phyloP scores from a whole-genome alignment of 1,140 invertebrate species.

The Arctopsyche grandis region DNA sequence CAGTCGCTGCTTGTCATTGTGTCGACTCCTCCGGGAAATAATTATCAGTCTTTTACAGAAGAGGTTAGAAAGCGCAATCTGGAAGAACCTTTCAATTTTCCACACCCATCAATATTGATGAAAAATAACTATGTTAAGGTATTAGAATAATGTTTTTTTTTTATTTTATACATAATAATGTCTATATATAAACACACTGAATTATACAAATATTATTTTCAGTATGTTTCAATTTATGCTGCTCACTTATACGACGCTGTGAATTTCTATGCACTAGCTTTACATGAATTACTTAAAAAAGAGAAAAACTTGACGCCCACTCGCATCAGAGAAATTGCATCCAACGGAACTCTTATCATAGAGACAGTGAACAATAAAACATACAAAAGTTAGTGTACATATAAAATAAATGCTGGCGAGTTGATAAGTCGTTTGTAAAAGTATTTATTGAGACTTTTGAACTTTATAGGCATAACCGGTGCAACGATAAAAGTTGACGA shows the following conservation, averaged over 20 bases:
- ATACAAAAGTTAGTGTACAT: constrained; percentile 77
- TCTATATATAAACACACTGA: neutral
- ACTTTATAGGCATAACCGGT: constrained; percentile 85
- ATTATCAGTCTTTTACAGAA: constrained; percentile 80
- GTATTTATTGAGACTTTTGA: neutral
- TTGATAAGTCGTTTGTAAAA: neutral
- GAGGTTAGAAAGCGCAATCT: constrained; percentile 81
- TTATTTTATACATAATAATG: neutral
- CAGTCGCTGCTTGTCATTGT: constrained; percentile 87
- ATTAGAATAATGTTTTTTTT: constrained; percentile 40
- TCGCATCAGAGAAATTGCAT: constrained; percentile 76
- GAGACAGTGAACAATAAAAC: constrained; percentile 78
- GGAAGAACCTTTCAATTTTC: constrained; percentile 80
- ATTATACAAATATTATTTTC: constrained; percentile 55
- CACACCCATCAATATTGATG: constrained; percentile 68
- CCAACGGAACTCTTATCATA: constrained; percentile 81
- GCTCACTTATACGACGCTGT: constrained; percentile 97
- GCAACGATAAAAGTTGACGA: constrained; percentile 89
- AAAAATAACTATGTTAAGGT: constrained; percentile 70
- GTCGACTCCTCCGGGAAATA: constrained; percentile 80
- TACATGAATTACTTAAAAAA: constrained; percentile 78
- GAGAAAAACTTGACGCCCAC: constrained; percentile 70
- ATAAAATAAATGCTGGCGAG: neutral
- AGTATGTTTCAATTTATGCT: constrained; percentile 92
- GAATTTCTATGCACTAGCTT: constrained; percentile 87